Conservation (phyloP, 1,140 invertebrate species). For the Drosophila burlai region DNA sequence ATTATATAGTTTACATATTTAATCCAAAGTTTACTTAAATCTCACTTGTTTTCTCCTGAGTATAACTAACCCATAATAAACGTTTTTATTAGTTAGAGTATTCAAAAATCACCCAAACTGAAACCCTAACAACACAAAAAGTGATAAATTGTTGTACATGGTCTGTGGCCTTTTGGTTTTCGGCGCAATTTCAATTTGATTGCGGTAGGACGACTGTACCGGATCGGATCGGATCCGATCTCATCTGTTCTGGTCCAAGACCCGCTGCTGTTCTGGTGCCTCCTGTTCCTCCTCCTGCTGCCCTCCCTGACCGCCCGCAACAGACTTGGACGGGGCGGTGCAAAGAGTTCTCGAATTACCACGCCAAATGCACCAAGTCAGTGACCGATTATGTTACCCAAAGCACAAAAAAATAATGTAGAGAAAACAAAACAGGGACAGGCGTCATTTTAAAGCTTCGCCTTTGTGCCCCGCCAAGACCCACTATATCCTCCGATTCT, state of each 20-base stretch:
- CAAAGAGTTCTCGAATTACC: constrained; percentile 80
- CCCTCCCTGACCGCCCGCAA: constrained; percentile 74
- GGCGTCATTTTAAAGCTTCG: constrained; percentile 71
- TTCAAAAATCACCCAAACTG: neutral
- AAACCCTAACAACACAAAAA: neutral
- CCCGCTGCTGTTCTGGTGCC: constrained; percentile 14
- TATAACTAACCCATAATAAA: neutral
- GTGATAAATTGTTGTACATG: constrained; percentile 72
- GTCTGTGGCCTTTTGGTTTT: constrained; percentile 44
- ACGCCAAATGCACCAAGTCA: constrained; percentile 79
- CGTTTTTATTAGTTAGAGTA: neutral
- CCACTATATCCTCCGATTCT: constrained; percentile 29
- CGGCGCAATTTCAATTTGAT: constrained; percentile 65
- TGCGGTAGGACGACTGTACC: constrained; percentile 70
- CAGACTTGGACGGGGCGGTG: constrained; percentile 41
- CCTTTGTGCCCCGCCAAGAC: constrained; percentile 13
- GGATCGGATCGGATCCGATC: constrained; percentile 37
- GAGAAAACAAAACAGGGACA: constrained; percentile 44
- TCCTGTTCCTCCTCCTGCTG: neutral
- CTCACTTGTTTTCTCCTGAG: neutral
- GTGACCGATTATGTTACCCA: constrained; percentile 84
- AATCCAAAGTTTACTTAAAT: neutral
- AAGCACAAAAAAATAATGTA: constrained; percentile 51
- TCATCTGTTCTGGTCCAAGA: constrained; percentile 31
- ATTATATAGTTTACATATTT: neutral